These are phyloP conservation scores for Chrysolina americana DNA, from an alignment of 2,888 invertebrate species.

Conservation along the genomic window DNA sequence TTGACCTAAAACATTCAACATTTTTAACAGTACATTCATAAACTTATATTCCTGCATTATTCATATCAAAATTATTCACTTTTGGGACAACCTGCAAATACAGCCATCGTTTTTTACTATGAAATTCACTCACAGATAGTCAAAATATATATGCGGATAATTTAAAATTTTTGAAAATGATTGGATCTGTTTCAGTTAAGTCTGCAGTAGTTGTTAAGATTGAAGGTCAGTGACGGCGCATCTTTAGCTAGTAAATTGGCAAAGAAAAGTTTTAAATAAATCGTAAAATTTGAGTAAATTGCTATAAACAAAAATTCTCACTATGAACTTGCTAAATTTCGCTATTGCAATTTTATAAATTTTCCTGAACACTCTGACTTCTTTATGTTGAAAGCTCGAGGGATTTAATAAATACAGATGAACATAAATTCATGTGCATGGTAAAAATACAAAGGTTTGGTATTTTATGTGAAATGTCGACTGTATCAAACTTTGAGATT, in stretches of 20 bases:
- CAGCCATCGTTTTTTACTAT: not conserved
- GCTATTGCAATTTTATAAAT: conserved; percentile 33
- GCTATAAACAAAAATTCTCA: not conserved
- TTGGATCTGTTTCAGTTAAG: conserved; percentile 19
- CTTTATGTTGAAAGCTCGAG: conserved; percentile 20
- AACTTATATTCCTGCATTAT: conserved; percentile 6
- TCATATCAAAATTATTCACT: not conserved
- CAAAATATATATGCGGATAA: not conserved
- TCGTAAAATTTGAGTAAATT: conserved; percentile 5
- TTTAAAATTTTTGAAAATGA: conserved; percentile 2
- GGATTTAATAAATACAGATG: not conserved
- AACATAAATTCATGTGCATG: not conserved
- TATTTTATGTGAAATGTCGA: too few relatives aligned
- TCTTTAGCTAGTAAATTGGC: conserved; percentile 26
- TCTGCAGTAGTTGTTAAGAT: conserved; percentile 14
- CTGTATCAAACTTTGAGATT: too few relatives aligned
- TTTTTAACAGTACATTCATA: not conserved
- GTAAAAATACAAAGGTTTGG: too few relatives aligned
- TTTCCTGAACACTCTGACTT: conserved; percentile 37
- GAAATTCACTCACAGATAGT: not conserved
- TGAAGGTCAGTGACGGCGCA: conserved; percentile 22
- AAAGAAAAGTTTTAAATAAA: conserved; percentile 1
- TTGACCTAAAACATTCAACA: not conserved
- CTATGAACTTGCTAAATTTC: conserved; percentile 15
- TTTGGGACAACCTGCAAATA: too few relatives aligned